Percentiles rank a stretch among this genome's conserved stretches.
These are phyloP conservation scores for Cephus nigrinus DNA, from an alignment of 2,888 invertebrate species.

Conservation along the genomic window DNA sequence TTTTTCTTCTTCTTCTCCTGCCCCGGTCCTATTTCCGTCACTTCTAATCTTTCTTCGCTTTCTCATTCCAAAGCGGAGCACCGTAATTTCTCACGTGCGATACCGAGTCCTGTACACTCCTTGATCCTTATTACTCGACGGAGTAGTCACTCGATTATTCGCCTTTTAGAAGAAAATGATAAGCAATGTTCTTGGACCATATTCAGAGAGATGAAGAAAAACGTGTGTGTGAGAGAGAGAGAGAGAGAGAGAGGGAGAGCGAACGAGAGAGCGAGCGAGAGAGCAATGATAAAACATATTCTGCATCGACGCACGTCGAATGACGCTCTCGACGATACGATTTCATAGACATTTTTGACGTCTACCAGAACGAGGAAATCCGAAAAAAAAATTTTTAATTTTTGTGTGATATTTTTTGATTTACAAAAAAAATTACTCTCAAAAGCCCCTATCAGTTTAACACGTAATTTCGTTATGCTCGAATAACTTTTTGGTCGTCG, in stretches of 20 bases:
- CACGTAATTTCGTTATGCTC: not conserved
- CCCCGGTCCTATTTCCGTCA: not conserved
- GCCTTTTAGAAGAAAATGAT: slow-evolving; percentile 25
- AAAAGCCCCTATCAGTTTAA: not conserved
- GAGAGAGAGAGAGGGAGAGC: not conserved
- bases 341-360: not conserved
- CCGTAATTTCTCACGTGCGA: not conserved
- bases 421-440: not conserved
- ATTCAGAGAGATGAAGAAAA: not conserved
- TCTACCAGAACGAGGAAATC: not conserved
- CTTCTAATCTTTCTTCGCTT: not conserved
- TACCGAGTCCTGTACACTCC: too few relatives aligned
- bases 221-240: not conserved
- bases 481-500: not conserved
- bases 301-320: not conserved
- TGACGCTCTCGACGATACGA: slow-evolving; percentile 5
- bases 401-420: not conserved
- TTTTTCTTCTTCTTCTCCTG: not conserved
- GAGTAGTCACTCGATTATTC: slow-evolving; percentile 4
- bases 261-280: slow-evolving; percentile 1
- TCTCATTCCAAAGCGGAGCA: not conserved
- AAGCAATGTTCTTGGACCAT: slow-evolving; percentile 39
- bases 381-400: not conserved
- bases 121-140: slow-evolving; percentile 6
- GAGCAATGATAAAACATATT: not conserved